These are phyloP conservation scores for Rutilus rutilus DNA, from an alignment of 2,113 vertebrate species.

Conservation along the genomic window DNA sequence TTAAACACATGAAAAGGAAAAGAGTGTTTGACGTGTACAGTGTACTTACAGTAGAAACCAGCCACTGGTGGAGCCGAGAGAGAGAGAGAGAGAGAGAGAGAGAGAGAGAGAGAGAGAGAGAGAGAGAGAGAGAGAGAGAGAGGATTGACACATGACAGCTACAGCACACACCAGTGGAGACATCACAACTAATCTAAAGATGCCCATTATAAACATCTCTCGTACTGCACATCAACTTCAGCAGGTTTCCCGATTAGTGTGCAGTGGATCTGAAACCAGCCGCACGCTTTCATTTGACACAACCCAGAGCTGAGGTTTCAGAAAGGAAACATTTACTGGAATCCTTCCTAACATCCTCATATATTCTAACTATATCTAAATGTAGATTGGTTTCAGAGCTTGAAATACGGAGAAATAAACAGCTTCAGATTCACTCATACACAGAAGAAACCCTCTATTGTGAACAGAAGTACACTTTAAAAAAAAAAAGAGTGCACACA, in stretches of 20 bases:
- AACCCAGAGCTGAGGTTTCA: neutral
- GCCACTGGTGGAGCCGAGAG: conserved; percentile 77
- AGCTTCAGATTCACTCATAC: neutral
- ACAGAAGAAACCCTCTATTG: neutral
- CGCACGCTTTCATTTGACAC: neutral
- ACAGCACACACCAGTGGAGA: neutral
- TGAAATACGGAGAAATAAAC: neutral
- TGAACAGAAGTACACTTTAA: neutral
- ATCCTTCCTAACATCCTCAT: neutral
- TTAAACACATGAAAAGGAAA: too few species aligned
- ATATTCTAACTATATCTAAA: neutral
- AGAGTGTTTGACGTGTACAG: neutral
- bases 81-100: neutral
- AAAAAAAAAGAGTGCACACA: neutral
- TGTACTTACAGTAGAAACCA: conserved; percentile 95
- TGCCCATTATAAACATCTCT: neutral
- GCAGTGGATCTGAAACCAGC: neutral
- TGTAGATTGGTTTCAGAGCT: neutral
- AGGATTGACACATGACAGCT: neutral
- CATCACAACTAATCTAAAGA: neutral
- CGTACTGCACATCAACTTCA: neutral
- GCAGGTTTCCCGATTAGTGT: neutral
- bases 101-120: conserved; percentile 15
- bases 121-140: neutral
- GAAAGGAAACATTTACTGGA: neutral